A percentile compares a stretch with the other conserved stretches of the same genome.
These are phyloP conservation scores for Mycetomoellerius zeteki DNA, from an alignment of 1,140 invertebrate species.

Conservation along the genomic window DNA sequence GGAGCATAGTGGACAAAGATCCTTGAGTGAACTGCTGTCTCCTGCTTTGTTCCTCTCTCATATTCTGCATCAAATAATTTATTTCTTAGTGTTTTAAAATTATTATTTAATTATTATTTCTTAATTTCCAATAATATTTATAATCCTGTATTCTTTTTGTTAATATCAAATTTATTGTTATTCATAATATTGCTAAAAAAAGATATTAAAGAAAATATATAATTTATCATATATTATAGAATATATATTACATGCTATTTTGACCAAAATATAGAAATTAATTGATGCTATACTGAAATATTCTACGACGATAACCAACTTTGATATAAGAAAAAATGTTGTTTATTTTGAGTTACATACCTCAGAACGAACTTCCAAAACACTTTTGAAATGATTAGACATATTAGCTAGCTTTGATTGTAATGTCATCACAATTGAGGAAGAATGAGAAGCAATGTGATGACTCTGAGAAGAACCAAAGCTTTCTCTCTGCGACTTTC, in stretches of 20 bases:
- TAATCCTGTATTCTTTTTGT: background rate
- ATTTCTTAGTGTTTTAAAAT: no score
- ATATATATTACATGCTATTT: conserved; percentile 17
- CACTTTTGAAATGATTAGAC: conserved; percentile 98
- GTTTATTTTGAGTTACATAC: conserved; percentile 84
- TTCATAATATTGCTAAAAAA: background rate
- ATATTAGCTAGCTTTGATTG: conserved; percentile 98
- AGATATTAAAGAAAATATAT: background rate
- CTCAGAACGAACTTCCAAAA: conserved; percentile 94
- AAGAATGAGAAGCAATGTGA: conserved; percentile 97
- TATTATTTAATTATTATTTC: background rate
- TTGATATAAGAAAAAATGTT: conserved; percentile 19
- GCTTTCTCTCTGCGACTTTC: conserved; percentile 89
- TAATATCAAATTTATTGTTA: background rate
- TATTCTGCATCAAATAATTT: conserved; percentile 90
- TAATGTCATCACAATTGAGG: conserved; percentile 96
- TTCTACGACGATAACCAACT: background rate
- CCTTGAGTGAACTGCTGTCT: conserved; percentile 97
- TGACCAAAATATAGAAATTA: background rate
- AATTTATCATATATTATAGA: background rate
- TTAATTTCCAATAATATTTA: conserved; percentile 10
- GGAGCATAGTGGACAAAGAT: conserved; percentile 89
- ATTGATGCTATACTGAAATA: conserved; percentile 7
- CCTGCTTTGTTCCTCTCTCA: conserved; percentile 97
- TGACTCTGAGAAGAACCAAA: conserved; percentile 88